Evolutionary conservation across 2,888 invertebrate species (phyloP), one percentile per base, ranked within the genome.

Genomic region (Athalia cordata): DNA sequence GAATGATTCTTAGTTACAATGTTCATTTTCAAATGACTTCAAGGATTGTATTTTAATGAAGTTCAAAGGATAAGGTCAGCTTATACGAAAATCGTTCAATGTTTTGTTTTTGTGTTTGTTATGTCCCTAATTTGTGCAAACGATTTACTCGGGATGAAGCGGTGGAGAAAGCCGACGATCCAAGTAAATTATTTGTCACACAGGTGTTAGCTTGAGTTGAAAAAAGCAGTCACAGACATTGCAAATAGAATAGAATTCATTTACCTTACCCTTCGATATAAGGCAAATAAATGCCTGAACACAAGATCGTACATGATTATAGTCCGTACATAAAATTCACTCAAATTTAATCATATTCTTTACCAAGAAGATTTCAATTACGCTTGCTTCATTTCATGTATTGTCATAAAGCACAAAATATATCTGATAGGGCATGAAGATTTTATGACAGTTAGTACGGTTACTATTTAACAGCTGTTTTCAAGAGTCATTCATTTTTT

Each of bases 271-370:
- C 62, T 74, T 74, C 6, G 15, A 74, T 74, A 74, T 50, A 74
- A 74, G 11, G 43, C 61, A 15, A 7, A 74, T 49, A 62, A 29
- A 29, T 74, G 50, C 50, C 50, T 50, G 29, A 62, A 70, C 45
- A 59, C 57, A 7, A 57, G 50, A 57, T 57, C 45, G 57, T 45
- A 45, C 57, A 70, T 45, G 70, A 70, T 29, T 43, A 57, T 57
- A 57, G 57, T 57, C n/a, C 59, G 4, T 45, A 47, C 50, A 61
- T 49, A 61, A 45, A 68, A 68, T 68, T 57, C 70, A 72, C 45
- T 59, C 47, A 47, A 72, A 72, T 59, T 7, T 57, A 59, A 59
- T 72, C 70, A 75, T 62, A 75, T 75, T 62, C 62, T 75, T 52
- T 9, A 45, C 66, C 50, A 45, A 75, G 55, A 4, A 62, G 62